Percentiles rank a stretch among this genome's conserved stretches.
phyloP scores from a whole-genome alignment of 1,140 invertebrate species.

The Paramacrobiotus metropolitanus region DNA sequence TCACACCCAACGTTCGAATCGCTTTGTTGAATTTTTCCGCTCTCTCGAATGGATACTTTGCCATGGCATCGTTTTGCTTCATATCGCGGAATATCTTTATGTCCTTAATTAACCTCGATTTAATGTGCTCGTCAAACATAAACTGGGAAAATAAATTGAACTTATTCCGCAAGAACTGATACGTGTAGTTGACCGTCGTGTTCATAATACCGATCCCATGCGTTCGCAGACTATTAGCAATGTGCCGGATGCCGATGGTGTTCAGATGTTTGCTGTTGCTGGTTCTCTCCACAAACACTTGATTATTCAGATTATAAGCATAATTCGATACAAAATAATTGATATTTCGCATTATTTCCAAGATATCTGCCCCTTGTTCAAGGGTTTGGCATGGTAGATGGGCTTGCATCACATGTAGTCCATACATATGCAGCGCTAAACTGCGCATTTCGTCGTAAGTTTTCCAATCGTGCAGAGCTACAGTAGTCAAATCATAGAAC shows the following conservation, averaged over 20 bases:
- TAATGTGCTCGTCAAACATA: constrained; percentile 92
- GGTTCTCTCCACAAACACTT: constrained; percentile 68
- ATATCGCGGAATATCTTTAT: constrained; percentile 41
- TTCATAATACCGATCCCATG: constrained; percentile 95
- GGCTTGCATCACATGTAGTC: constrained; percentile 55
- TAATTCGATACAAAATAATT: constrained; percentile 81
- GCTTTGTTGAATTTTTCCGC: constrained; percentile 84
- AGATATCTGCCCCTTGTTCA: constrained; percentile 88
- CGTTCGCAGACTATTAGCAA: constrained; percentile 89
- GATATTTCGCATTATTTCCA: constrained; percentile 93
- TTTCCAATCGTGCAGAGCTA: constrained; percentile 89
- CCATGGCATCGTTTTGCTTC: constrained; percentile 28
- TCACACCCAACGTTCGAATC: constrained; percentile 64
- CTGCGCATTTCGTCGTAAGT: constrained; percentile 88
- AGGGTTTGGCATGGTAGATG: constrained; percentile 84
- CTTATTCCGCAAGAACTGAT: constrained; percentile 82
- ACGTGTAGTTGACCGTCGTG: constrained; percentile 85
- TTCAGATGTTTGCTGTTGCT: constrained; percentile 85
- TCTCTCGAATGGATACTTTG: constrained; percentile 51
- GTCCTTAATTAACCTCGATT: constrained; percentile 76
- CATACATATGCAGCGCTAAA: constrained; percentile 62
- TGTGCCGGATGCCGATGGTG: constrained; percentile 79
- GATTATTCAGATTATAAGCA: constrained; percentile 87
- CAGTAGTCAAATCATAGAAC: constrained; percentile 91
- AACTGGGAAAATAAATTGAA: constrained; percentile 90